Evolutionary conservation across 1,140 invertebrate species (phyloP).

Genomic region (Eufriesea mexicana): DNA sequence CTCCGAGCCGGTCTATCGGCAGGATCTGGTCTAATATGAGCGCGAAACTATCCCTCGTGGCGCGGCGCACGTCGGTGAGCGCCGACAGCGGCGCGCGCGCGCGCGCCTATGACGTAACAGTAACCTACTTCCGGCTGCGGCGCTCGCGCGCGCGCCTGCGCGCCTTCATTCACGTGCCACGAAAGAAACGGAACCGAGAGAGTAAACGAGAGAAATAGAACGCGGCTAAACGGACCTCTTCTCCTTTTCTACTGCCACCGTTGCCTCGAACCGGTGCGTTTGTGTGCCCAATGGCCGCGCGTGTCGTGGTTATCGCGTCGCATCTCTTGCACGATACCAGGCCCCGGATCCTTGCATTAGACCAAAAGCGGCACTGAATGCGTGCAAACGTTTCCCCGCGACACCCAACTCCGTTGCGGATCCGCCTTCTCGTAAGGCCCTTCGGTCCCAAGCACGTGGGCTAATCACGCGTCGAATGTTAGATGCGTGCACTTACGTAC

Average conservation of each 20-base stretch:
- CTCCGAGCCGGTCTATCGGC: conserved; percentile 71
- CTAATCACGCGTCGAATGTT: conserved; percentile 14
- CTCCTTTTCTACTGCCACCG: conserved; percentile 6
- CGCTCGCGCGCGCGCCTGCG: conserved; percentile 50
- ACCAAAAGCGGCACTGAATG: conserved; percentile 22
- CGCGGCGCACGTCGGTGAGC: neutral
- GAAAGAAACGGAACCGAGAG: conserved; percentile 53
- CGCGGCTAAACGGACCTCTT: conserved; percentile 40
- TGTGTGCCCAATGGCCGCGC: neutral
- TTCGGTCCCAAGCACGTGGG: neutral
- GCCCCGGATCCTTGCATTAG: conserved; percentile 19
- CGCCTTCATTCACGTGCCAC: conserved; percentile 72
- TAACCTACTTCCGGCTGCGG: conserved; percentile 73
- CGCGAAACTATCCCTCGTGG: conserved; percentile 69
- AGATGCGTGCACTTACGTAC: neutral
- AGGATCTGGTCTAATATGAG: conserved; percentile 73
- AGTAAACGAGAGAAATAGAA: conserved; percentile 40
- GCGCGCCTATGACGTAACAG: conserved; percentile 74
- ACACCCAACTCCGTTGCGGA: neutral
- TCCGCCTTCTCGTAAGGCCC: conserved; percentile 8
- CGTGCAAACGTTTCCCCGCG: conserved; percentile 3
- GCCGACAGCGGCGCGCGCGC: conserved; percentile 19
- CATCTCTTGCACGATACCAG: conserved; percentile 49
- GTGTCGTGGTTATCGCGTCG: conserved; percentile 45
- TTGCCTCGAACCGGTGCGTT: too few relatives aligned